A percentile compares a stretch with the other conserved stretches of the same genome.
Conservation (phyloP, 2,113 vertebrate genomes). For the Megaptera novaeangliae region DNA sequence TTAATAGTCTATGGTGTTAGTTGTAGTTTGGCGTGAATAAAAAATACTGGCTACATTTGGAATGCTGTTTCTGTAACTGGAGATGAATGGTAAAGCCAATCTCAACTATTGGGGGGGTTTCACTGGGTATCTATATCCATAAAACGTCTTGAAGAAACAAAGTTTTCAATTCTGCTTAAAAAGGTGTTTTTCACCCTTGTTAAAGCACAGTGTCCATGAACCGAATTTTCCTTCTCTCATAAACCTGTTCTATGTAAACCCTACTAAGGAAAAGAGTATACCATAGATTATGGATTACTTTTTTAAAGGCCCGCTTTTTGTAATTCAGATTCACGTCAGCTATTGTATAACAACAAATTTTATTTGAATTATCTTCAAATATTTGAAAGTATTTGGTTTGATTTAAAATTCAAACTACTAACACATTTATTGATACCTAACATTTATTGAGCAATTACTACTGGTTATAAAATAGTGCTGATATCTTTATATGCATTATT, state of each 20-base stretch:
- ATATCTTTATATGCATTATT: background rate
- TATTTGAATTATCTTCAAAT: background rate
- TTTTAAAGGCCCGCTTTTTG: background rate
- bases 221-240: background rate
- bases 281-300: background rate
- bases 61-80: background rate
- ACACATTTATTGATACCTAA: background rate
- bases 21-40: background rate
- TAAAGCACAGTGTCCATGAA: background rate
- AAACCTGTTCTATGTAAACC: background rate
- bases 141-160: background rate
- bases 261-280: background rate
- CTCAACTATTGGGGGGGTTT: background rate
- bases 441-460: background rate
- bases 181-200: background rate
- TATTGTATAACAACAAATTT: background rate
- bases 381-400: background rate
- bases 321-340: background rate
- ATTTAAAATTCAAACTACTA: background rate
- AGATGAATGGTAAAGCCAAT: background rate
- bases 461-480: background rate
- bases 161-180: background rate
- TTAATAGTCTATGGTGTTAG: background rate
- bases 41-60: background rate
- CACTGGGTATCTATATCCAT: too few relatives aligned